Evolutionary conservation across 2,888 invertebrate species (phyloP), one percentile per base, ranked within the genome.

Genomic region (Scaptomyza tumidula): DNA sequence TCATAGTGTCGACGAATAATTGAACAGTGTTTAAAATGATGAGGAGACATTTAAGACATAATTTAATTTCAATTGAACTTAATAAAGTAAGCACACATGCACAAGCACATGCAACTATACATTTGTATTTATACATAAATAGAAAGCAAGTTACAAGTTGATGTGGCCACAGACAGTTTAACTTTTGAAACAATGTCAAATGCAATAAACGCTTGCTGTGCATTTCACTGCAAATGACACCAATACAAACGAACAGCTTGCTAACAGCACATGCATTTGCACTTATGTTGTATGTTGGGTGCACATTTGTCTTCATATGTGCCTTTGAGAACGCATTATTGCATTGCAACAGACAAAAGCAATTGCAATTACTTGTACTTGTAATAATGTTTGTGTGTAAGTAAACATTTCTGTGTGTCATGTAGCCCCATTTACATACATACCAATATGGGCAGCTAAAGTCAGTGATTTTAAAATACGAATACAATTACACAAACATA

Each of bases 131-230:
- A 31, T 14, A 33, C 39, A 43, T 37, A 45, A 55, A 10, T 48
- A 29, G 44, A 55, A 37, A 78, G 55, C 58, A 78, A 76, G 80
- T 67, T 80, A 71, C 71, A 62, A 71, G 66, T 57, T 52, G 60
- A 56, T 81, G 81, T 86, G 78, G 71, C 82, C 86, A 87, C 75
- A 85, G 45, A 43, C 75, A 78, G 84, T 65, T 81, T 85, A 81
- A 81, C 87, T 81, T 81, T 86, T 81, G 82, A 78, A 84, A 82
- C 81, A 82, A 85, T 82, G 81, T 82, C 86, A 85, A 79, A 71
- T 82, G 66, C 69, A 82, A 81, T 84, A 67, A 71, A 75, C 64
- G 85, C 66, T 78, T 71, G 75, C 68, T 67, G 48, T 53, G 72
- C 58, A 66, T 71, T 71, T 74, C 71, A 78, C 49, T 77, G 77